Conservation (phyloP, 2,888 invertebrate species). For the Oegoconia quadripuncta region DNA sequence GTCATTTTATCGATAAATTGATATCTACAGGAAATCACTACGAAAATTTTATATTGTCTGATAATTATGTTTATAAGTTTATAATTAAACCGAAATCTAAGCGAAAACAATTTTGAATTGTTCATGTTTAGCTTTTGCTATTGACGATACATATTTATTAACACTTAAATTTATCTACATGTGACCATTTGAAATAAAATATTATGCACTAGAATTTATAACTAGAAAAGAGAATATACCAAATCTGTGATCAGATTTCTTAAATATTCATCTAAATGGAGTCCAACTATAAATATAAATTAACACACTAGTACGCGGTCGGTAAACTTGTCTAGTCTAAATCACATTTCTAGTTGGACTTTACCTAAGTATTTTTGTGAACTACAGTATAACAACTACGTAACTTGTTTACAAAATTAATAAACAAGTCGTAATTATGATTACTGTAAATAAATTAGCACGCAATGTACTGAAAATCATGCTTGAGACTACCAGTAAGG, state of each 20-base stretch:
- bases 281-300: neutral
- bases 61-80: too few relatives aligned
- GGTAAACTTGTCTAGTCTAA: too few relatives aligned
- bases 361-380: too few relatives aligned
- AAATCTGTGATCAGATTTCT: slow-evolving; percentile 1
- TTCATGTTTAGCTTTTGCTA: too few relatives aligned
- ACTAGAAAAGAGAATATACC: slow-evolving; percentile 34
- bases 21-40: too few relatives aligned
- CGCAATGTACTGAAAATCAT: slow-evolving; percentile 41
- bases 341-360: neutral
- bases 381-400: slow-evolving; percentile 46
- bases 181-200: slow-evolving; percentile 24
- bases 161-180: slow-evolving; percentile 23
- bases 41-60: too few relatives aligned
- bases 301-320: neutral
- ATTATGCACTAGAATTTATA: slow-evolving; percentile 29
- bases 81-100: too few relatives aligned
- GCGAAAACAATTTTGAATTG: too few relatives aligned
- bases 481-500: slow-evolving; percentile 20
- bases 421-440: slow-evolving; percentile 60
- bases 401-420: slow-evolving; percentile 53
- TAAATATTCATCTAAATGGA: neutral
- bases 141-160: too few relatives aligned
- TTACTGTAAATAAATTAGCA: slow-evolving; percentile 26
- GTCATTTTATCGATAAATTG: too few relatives aligned